Conservation (phyloP, 2,113 vertebrate genomes). For the Takifugu flavidus region DNA sequence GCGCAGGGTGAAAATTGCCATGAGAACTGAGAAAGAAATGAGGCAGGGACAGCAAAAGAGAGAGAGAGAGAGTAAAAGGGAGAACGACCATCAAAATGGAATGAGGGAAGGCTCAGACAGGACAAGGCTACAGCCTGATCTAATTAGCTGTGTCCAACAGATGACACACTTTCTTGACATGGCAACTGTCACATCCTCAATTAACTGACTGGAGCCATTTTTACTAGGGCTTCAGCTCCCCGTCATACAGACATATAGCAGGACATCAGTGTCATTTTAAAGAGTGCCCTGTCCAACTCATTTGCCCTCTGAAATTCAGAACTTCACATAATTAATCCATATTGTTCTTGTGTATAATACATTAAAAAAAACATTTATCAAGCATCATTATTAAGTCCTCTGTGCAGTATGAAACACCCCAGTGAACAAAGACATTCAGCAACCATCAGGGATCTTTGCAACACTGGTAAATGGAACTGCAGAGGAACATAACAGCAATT, state of each 20-base stretch:
- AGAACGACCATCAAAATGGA: background rate
- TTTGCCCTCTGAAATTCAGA: constrained; percentile 7
- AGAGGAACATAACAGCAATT: too few relatives aligned
- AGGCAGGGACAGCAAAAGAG: constrained; percentile 9
- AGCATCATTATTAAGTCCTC: too few relatives aligned
- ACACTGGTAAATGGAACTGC: too few relatives aligned
- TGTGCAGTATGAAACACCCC: too few relatives aligned
- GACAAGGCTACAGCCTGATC: constrained; percentile 48
- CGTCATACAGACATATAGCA: background rate
- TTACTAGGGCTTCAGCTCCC: constrained; percentile 5
- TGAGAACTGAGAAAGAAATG: constrained; percentile 28
- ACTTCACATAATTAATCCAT: too few relatives aligned
- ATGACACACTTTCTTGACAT: constrained; percentile 59
- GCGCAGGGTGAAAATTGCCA: constrained; percentile 46
- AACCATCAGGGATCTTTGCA: too few relatives aligned
- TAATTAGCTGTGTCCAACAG: constrained; percentile 59
- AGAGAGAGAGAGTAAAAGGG: background rate
- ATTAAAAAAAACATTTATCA: too few relatives aligned
- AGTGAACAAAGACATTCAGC: too few relatives aligned
- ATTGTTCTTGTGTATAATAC: too few relatives aligned
- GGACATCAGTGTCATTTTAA: background rate
- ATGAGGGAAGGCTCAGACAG: constrained; percentile 9
- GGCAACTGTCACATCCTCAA: constrained; percentile 59
- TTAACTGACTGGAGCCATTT: constrained; percentile 57
- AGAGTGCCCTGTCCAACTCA: constrained; percentile 7